Base-by-base conservation (phyloP, 2,113 vertebrate genomes). In the Calypte anna region DNA sequence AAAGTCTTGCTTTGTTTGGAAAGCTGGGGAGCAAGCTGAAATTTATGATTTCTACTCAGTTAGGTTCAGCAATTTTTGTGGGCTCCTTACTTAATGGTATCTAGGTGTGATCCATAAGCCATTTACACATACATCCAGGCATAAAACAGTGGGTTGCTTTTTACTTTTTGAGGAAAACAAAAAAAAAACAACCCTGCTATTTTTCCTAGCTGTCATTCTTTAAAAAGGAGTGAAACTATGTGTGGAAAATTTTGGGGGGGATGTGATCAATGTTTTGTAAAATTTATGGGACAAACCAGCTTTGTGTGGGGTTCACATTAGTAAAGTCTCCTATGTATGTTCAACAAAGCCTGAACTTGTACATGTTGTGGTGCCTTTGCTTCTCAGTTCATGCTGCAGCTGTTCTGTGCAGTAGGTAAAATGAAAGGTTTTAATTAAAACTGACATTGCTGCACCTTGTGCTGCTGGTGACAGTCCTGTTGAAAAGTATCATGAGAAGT, bases 361-460 rank as follows among this genome's bases (percentile, higher is more conserved):
- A 14, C 14, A 0, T 5, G 67, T 10, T 87, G 78, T 11, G 81
- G 91, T 89, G 91, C 93, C 77, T 95, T 94, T 91, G 58, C 69
- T 90, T 86, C 59, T 78, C 27, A 12, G 61, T 69, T 77, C 70
- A 22, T 84, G 93, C 91, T 97, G 95, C 88, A 95, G 94, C 31
- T 93, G 93, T 88, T 94, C 83, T 27, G 90, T 83, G 94, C 88
- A 79, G 93, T 91, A 83, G 93, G 78, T 88, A 94, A 94, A 97
- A 91, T 14, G 55, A 91, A 97, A 91, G 91, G 93, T 96, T 96
- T 97, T 96, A 96, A 97, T 98, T 93, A 96, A 92, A 97, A 95
- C 91, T 97, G 97, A 94, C 97, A 93, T 83, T 94, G 94, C 88
- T 94, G 91, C 90, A 69, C 93, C 75, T 90, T 43, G 72, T 96